These are phyloP conservation scores for Sesamia inferens DNA, from an alignment of 2,888 invertebrate genomes.

Conservation along the genomic window DNA sequence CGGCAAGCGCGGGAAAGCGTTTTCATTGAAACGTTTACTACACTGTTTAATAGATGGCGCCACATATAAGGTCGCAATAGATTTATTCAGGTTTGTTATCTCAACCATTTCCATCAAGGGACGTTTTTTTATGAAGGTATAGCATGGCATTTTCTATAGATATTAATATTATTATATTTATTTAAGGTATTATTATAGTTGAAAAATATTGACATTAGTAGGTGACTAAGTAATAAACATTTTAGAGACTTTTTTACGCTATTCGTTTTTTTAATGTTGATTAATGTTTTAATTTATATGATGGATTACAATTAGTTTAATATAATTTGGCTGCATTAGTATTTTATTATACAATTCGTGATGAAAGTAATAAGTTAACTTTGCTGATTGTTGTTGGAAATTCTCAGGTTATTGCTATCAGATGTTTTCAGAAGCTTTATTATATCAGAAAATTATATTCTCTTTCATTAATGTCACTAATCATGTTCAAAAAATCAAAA, in stretches of 20 bases:
- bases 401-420: neutral
- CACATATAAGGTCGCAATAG: neutral
- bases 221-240: neutral
- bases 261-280: neutral
- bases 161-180: neutral
- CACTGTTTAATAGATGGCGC: conserved; percentile 45
- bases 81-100: conserved; percentile 1
- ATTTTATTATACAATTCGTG: neutral
- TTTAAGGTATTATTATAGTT: neutral
- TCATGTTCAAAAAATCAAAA: neutral
- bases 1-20: conserved; percentile 31
- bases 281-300: neutral
- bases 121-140: neutral
- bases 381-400: neutral
- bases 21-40: conserved; percentile 34
- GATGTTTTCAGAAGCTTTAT: neutral
- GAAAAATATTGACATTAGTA: neutral
- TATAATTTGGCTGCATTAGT: neutral
- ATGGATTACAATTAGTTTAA: neutral
- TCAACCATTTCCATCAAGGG: neutral
- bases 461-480: neutral
- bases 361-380: neutral
- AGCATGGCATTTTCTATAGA: neutral
- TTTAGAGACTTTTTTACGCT: neutral
- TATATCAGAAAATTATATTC: neutral